phyloP scores from a whole-genome alignment of 2,888 invertebrate species.

The Hetaerina titia region DNA sequence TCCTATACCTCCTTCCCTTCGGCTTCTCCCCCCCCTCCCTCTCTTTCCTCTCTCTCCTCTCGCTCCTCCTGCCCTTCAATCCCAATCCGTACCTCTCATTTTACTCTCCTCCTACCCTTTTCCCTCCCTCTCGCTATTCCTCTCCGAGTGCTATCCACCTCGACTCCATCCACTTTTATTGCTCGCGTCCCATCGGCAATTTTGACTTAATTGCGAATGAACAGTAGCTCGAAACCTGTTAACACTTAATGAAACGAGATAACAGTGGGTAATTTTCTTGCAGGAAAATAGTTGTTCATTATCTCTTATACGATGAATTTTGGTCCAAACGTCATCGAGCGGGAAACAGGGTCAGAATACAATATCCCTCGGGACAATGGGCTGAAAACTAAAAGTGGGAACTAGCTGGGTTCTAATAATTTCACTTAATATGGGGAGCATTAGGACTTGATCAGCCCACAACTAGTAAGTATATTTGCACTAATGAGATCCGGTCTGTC shows the following conservation, averaged over 20 bases:
- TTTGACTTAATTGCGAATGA: constrained; percentile 3
- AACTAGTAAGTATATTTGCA: no score
- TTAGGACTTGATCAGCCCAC: no score
- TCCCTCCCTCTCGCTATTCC: not conserved
- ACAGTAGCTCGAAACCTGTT: not conserved
- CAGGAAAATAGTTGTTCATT: not conserved
- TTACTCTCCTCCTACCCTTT: not conserved
- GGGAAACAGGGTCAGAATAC: no score
- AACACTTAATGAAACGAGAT: not conserved
- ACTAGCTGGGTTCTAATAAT: no score
- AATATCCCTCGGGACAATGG: no score
- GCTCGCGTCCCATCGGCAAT: not conserved
- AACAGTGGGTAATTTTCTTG: not conserved
- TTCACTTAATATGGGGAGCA: no score
- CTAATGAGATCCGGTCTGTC: no score
- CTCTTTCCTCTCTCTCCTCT: not conserved
- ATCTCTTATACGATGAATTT: not conserved
- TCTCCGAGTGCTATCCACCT: not conserved
- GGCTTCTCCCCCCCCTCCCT: not conserved
- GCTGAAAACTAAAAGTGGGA: no score
- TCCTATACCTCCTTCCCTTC: not conserved
- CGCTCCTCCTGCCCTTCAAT: not conserved
- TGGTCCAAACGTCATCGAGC: not conserved
- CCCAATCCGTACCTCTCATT: no score
- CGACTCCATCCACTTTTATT: not conserved